Percentiles rank a stretch among this genome's conserved stretches.
Conservation (phyloP, 2,888 invertebrate species). For the Liposcelis brunnea region DNA sequence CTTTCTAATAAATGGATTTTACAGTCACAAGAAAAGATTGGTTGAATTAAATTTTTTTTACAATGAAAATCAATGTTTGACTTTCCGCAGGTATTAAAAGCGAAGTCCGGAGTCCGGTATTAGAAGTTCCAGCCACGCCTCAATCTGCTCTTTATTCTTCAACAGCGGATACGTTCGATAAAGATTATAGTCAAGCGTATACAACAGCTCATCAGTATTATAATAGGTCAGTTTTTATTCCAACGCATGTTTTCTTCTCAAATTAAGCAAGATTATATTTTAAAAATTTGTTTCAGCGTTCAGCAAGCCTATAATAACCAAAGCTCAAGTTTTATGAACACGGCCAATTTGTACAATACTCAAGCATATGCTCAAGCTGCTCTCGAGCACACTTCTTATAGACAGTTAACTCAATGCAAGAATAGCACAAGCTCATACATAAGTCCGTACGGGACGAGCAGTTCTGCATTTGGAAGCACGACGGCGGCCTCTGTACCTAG, state of each 20-base stretch:
- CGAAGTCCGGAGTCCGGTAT: constrained; percentile 52
- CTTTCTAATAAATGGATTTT: constrained; percentile 1
- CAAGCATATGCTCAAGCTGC: constrained; percentile 11
- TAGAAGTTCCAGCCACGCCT: constrained; percentile 28
- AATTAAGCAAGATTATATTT: too few species aligned
- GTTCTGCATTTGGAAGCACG: not conserved
- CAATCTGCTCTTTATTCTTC: constrained; percentile 13
- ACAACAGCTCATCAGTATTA: constrained; percentile 52
- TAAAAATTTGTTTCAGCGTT: constrained; percentile 26
- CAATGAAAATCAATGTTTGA: not conserved
- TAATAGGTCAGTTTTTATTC: constrained; percentile 36
- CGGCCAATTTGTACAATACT: constrained; percentile 16
- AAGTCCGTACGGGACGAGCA: not conserved
- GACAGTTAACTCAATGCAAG: constrained; percentile 4
- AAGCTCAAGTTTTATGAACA: constrained; percentile 21
- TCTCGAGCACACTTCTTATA: constrained; percentile 5
- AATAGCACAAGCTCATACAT: not conserved
- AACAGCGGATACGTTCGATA: constrained; percentile 16
- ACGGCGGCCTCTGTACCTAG: not conserved
- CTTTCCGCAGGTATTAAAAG: constrained; percentile 39
- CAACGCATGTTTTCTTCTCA: constrained; percentile 1
- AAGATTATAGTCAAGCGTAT: constrained; percentile 36
- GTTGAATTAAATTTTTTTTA: not conserved
- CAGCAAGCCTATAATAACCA: constrained; percentile 30
- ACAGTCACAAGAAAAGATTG: not conserved